A percentile compares a stretch with the other conserved stretches of the same genome.
phyloP scores from a whole-genome alignment of 2,888 invertebrate genomes.

The Drosophila helvetica region DNA sequence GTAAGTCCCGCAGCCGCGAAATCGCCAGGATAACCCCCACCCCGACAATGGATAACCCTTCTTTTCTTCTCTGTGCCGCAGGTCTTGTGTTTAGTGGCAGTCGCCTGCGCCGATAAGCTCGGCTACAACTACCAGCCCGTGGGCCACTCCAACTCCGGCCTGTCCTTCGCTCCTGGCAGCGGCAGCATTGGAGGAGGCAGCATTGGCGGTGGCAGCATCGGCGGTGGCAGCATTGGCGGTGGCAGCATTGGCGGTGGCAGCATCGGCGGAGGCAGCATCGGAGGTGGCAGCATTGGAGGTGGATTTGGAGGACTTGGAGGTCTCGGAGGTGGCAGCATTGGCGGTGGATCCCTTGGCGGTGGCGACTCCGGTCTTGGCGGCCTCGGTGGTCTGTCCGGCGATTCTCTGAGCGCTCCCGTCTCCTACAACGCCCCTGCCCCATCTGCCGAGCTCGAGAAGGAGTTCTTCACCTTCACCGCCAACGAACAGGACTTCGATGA shows the following conservation, averaged over 20 bases:
- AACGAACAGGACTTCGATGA: conserved; percentile 76
- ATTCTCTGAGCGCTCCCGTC: conserved; percentile 47
- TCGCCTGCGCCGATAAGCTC: conserved; percentile 74
- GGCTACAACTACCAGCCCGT: conserved; percentile 79
- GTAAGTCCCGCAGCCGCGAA: conserved; percentile 48
- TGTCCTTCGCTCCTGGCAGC: conserved; percentile 66
- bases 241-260: conserved; percentile 31
- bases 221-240: conserved; percentile 36
- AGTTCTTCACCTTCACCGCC: conserved; percentile 74
- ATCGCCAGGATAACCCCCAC: conserved; percentile 20
- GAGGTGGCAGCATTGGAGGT: conserved; percentile 9
- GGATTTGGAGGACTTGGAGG: conserved; percentile 7
- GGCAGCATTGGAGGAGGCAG: conserved; percentile 40
- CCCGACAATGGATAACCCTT: not conserved
- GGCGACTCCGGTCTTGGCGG: conserved; percentile 14
- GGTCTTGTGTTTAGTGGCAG: conserved; percentile 75
- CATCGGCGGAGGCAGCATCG: conserved; percentile 25
- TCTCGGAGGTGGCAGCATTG: conserved; percentile 21
- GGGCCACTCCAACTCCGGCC: conserved; percentile 61
- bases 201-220: conserved; percentile 37
- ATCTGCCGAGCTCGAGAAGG: conserved; percentile 65
- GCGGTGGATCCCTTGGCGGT: not conserved
- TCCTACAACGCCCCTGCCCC: conserved; percentile 61
- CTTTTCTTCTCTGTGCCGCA: not conserved
- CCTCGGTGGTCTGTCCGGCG: conserved; percentile 18